phyloP scores from a whole-genome alignment of 2,888 invertebrate genomes.

The Tetanocera ferruginea region DNA sequence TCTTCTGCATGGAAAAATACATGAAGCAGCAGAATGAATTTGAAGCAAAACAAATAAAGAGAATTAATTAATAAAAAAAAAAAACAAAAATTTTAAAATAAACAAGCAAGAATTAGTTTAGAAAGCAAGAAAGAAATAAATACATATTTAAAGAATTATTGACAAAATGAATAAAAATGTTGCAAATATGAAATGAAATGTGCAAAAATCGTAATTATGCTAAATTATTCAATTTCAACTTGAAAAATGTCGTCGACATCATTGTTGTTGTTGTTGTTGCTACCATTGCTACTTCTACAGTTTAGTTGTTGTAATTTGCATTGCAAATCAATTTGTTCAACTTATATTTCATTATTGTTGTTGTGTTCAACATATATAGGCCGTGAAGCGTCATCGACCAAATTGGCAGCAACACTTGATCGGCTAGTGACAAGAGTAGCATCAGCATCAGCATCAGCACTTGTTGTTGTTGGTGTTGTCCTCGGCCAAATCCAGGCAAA shows the following conservation, averaged over 20 bases:
- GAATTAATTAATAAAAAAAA: constrained; percentile 44
- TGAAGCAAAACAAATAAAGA: constrained; percentile 35
- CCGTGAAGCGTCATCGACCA: constrained; percentile 38
- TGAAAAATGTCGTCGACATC: constrained; percentile 69
- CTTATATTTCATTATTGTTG: constrained; percentile 62
- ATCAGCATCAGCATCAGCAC: constrained; percentile 39
- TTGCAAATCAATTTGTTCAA: constrained; percentile 44
- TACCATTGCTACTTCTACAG: constrained; percentile 57
- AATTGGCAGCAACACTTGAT: constrained; percentile 42
- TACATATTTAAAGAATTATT: constrained; percentile 45
- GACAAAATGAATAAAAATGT: constrained; percentile 12
- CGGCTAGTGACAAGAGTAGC: constrained; percentile 38
- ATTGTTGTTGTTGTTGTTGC: constrained; percentile 68
- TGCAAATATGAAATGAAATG: constrained; percentile 60
- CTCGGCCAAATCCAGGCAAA: constrained; percentile 31
- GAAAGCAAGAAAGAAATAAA: constrained; percentile 22
- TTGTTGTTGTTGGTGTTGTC: constrained; percentile 44
- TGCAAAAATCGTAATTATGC: constrained; percentile 67
- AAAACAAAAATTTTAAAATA: constrained; percentile 43
- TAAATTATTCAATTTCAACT: constrained; percentile 69
- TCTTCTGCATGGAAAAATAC: not conserved
- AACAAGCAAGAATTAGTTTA: constrained; percentile 17
- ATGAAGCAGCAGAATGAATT: constrained; percentile 46
- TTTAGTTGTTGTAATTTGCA: constrained; percentile 38
- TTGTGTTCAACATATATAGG: constrained; percentile 55